These are phyloP conservation scores for Heterodera filipjevi DNA, from an alignment of 2,888 invertebrate species.

Conservation along the genomic window DNA sequence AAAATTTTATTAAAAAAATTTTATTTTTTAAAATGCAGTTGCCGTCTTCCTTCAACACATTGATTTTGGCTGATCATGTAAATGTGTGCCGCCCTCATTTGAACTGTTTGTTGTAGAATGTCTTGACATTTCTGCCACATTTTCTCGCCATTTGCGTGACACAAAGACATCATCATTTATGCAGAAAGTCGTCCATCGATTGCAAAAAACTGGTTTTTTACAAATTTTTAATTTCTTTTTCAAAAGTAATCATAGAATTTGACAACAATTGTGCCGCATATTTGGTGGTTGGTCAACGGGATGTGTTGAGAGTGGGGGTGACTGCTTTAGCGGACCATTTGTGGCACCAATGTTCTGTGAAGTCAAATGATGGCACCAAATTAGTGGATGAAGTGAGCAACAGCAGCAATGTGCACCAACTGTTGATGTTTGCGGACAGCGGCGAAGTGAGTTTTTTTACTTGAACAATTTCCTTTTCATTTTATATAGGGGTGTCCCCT, in stretches of 20 bases:
- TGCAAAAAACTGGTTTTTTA: not conserved
- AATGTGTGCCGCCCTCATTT: not conserved
- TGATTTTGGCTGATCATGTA: not conserved
- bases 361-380: not conserved
- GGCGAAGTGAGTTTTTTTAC: not conserved
- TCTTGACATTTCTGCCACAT: not conserved
- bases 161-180: not conserved
- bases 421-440: conserved; percentile 9
- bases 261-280: not conserved
- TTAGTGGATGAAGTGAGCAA: not conserved
- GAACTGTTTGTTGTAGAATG: not conserved
- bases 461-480: too few relatives aligned
- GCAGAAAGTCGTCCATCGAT: not conserved
- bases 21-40: not conserved
- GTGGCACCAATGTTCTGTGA: not conserved
- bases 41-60: not conserved
- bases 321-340: not conserved
- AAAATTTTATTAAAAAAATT: too few relatives aligned
- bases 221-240: not conserved
- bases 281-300: conserved; percentile 4
- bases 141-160: not conserved
- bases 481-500: too few relatives aligned
- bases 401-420: conserved; percentile 6
- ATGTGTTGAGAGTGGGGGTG: conserved; percentile 19
- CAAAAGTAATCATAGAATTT: too few relatives aligned